Evolutionary conservation across 2,888 invertebrate genomes (phyloP).

Genomic region (Trachelus troglodyta): DNA sequence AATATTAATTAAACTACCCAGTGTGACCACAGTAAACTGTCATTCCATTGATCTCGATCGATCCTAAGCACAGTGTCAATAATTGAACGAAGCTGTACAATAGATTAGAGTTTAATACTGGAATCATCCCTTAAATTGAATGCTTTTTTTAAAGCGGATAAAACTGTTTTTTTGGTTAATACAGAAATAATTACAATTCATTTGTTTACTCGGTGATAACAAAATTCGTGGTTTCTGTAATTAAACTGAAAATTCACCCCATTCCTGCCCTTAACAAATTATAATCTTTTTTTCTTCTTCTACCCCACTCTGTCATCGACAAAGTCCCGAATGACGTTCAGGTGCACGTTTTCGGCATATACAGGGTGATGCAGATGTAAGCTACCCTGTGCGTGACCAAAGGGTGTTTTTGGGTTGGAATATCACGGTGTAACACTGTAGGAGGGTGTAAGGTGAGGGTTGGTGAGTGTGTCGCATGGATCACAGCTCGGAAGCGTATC

Average conservation of each 20-base stretch:
- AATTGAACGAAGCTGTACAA: neutral
- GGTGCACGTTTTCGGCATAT: constrained; percentile 15
- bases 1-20: neutral
- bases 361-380: constrained; percentile 10
- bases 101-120: neutral
- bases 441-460: neutral
- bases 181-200: too few species aligned
- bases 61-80: neutral
- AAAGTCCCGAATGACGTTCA: constrained; percentile 16
- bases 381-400: constrained; percentile 40
- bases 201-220: too few species aligned
- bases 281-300: neutral
- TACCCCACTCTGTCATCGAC: neutral
- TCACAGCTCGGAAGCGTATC: constrained; percentile 36
- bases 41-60: neutral
- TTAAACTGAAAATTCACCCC: neutral
- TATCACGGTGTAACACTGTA: neutral
- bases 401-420: constrained; percentile 30
- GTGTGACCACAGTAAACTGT: neutral
- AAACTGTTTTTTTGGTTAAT: neutral
- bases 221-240: neutral
- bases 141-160: neutral
- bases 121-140: neutral
- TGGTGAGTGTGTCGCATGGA: neutral
- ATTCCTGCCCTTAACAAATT: neutral